Evolutionary conservation across 2,888 invertebrate genomes (phyloP).

Genomic region (Chaetogeoica ovagalla): DNA sequence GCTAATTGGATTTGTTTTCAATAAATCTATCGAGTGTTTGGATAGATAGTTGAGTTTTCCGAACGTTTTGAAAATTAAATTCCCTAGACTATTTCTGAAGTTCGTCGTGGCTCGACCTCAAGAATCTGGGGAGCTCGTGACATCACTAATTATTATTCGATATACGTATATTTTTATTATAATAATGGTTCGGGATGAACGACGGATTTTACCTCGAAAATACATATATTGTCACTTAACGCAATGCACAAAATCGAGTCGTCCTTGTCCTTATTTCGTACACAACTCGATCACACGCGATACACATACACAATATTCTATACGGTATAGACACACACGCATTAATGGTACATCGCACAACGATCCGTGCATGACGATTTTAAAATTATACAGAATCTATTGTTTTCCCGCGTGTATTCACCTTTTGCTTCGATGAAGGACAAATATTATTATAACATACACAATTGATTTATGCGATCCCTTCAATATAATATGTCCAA

Average conservation of each 20-base stretch:
- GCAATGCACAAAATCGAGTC: constrained; percentile 28
- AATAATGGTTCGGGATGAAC: constrained; percentile 25
- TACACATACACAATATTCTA: constrained; percentile 28
- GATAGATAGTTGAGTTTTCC: too few relatives aligned
- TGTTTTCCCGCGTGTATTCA: constrained; percentile 22
- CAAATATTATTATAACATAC: constrained; percentile 15
- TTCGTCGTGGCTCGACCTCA: background rate
- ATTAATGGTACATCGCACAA: constrained; percentile 38
- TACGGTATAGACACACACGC: background rate
- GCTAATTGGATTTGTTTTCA: too few relatives aligned
- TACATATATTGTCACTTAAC: constrained; percentile 29
- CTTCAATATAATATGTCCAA: constrained; percentile 16
- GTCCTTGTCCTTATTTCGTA: constrained; percentile 49
- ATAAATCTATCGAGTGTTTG: too few relatives aligned
- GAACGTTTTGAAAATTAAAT: too few relatives aligned
- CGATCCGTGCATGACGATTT: constrained; percentile 46
- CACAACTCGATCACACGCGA: constrained; percentile 34
- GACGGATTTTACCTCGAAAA: constrained; percentile 18
- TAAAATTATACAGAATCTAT: constrained; percentile 8
- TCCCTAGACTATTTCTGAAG: too few relatives aligned
- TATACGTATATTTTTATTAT: background rate
- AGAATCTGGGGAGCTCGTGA: too few relatives aligned
- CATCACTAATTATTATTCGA: background rate
- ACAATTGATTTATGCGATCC: background rate
- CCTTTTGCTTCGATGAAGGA: constrained; percentile 38